Percentiles rank a stretch among this genome's conserved stretches.
Conservation (phyloP, 2,113 vertebrate species). For the Emberiza fucata region DNA sequence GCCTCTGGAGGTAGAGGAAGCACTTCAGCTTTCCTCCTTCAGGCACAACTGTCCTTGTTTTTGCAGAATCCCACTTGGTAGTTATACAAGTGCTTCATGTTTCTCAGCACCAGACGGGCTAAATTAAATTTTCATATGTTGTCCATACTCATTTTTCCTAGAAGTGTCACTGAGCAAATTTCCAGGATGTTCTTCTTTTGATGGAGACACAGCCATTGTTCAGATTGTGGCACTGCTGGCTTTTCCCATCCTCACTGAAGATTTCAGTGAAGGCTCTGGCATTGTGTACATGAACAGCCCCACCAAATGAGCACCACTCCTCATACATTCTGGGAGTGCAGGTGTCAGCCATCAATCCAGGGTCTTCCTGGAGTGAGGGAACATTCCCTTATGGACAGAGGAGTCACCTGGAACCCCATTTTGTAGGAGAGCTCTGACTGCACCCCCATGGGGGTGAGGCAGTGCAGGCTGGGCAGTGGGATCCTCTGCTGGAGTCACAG, state of each 20-base stretch:
- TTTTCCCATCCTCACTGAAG: not conserved
- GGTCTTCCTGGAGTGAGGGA: not conserved
- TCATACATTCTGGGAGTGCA: fast-evolving
- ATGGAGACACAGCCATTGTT: not conserved
- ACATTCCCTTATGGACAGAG: not conserved
- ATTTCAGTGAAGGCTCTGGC: not conserved
- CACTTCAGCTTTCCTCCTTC: not conserved
- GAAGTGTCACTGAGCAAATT: not conserved
- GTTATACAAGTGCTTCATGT: not conserved
- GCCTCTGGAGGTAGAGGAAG: not conserved
- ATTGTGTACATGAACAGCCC: fast-evolving
- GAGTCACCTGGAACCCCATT: not conserved
- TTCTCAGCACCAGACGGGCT: not conserved
- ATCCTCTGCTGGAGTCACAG: fast-evolving
- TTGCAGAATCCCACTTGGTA: not conserved
- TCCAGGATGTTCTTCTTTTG: not conserved
- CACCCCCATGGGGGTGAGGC: fast-evolving
- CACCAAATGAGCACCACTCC: not conserved
- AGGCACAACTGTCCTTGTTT: not conserved
- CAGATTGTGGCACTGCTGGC: not conserved
- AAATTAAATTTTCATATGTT: constrained; percentile 12
- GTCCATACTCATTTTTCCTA: not conserved
- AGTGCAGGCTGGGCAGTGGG: not conserved
- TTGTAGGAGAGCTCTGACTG: not conserved
- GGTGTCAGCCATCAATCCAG: not conserved